These are phyloP conservation scores for Danionella cerebrum DNA, from an alignment of 2,113 vertebrate species.

Conservation along the genomic window DNA sequence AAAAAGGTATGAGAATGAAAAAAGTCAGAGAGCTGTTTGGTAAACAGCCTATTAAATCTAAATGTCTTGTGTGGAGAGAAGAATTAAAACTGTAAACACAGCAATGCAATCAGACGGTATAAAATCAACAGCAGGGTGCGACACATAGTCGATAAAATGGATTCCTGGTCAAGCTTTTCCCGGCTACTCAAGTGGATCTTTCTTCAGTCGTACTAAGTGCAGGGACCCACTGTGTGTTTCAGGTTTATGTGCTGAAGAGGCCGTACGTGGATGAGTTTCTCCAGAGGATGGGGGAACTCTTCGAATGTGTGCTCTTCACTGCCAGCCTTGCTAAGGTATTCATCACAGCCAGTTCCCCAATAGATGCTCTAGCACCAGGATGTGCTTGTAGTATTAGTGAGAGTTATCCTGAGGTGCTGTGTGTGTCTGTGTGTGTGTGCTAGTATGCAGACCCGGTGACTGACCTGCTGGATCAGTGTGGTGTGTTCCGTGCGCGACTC, in stretches of 20 bases:
- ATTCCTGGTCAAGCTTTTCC: too few species aligned
- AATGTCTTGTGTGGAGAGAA: too few species aligned
- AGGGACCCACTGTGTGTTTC: not conserved
- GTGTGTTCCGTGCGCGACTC: not conserved
- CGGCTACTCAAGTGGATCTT: too few species aligned
- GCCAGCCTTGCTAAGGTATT: slow-evolving; percentile 70
- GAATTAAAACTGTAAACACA: too few species aligned
- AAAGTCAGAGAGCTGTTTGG: too few species aligned
- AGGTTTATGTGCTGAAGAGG: slow-evolving; percentile 67
- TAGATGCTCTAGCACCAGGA: too few species aligned
- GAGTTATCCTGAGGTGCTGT: too few species aligned
- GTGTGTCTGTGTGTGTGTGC: not conserved
- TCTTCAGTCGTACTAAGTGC: not conserved
- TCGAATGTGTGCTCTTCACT: slow-evolving; percentile 67
- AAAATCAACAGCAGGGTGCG: too few species aligned
- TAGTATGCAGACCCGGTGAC: slow-evolving; percentile 23
- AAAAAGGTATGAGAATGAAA: too few species aligned
- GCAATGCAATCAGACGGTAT: too few species aligned
- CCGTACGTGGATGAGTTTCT: slow-evolving; percentile 69
- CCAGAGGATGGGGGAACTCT: slow-evolving; percentile 65
- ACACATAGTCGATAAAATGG: too few species aligned
- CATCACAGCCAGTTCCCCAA: not conserved
- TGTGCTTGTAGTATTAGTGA: not conserved
- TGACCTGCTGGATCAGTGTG: slow-evolving; percentile 17
- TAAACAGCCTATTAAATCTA: too few species aligned